phyloP scores from a whole-genome alignment of 2,113 vertebrate genomes.

The Grus americana region DNA sequence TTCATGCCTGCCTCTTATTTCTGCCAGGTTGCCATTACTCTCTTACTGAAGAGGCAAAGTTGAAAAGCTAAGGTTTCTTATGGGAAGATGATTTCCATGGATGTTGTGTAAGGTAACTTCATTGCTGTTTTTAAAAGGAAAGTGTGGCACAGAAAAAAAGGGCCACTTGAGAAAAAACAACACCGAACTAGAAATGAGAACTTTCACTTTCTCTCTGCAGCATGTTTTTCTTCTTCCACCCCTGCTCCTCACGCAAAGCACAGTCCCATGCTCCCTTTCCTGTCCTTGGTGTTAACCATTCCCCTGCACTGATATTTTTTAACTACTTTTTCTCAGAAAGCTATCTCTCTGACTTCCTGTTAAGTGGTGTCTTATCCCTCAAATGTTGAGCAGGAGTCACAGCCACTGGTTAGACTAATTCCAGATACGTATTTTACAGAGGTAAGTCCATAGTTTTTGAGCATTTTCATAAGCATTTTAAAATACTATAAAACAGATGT shows the following conservation, averaged over 20 bases:
- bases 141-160: not conserved
- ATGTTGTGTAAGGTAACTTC: not conserved
- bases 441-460: not conserved
- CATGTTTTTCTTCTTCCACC: not conserved
- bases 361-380: not conserved
- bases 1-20: not conserved
- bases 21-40: slow-evolving; percentile 12
- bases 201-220: not conserved
- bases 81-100: not conserved
- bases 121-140: not conserved
- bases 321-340: not conserved
- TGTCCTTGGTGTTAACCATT: not conserved
- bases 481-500: not conserved
- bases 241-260: not conserved
- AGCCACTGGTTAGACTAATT: not conserved
- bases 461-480: not conserved
- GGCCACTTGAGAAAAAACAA: not conserved
- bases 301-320: not conserved
- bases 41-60: not conserved
- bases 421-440: not conserved
- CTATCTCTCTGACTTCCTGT: not conserved
- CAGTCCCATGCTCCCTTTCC: not conserved
- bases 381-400: not conserved
- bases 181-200: not conserved
- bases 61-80: not conserved